Percentiles rank a stretch among this genome's conserved stretches.
phyloP scores from a whole-genome alignment of 2,113 vertebrate species.

The Nicator chloris region DNA sequence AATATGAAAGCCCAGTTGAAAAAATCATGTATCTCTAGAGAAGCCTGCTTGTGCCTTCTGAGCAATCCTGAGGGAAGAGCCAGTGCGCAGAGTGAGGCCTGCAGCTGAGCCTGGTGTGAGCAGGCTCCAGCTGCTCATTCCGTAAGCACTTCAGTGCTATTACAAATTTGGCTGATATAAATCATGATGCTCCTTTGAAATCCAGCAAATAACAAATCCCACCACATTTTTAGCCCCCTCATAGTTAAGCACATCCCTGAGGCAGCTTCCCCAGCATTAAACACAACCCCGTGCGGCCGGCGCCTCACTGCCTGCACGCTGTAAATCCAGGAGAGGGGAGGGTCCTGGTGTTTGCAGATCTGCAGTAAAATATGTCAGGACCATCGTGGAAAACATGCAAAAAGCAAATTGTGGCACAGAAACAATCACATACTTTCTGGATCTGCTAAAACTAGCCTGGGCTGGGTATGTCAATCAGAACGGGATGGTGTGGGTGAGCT shows the following conservation, averaged over 20 bases:
- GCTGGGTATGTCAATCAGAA: background rate
- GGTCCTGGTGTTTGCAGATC: background rate
- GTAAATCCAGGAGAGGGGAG: background rate
- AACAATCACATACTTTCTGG: background rate
- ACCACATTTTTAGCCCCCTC: background rate
- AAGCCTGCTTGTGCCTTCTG: background rate
- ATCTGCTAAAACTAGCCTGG: background rate
- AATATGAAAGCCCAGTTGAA: background rate
- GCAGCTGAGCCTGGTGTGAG: background rate
- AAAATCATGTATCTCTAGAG: background rate
- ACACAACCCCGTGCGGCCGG: background rate
- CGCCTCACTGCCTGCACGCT: background rate
- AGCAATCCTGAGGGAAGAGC: background rate
- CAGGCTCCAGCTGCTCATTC: background rate
- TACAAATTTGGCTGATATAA: background rate
- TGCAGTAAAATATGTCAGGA: background rate
- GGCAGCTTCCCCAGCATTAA: background rate
- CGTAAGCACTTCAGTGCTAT: background rate
- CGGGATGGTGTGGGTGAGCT: background rate
- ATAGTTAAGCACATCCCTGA: background rate
- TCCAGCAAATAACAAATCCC: background rate
- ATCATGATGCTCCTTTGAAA: background rate
- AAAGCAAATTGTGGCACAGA: background rate
- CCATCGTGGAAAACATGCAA: background rate
- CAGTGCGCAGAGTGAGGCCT: background rate